Evolutionary conservation across 2,888 invertebrate genomes (phyloP).

Genomic region (Branchipolynoe longqiensis): DNA sequence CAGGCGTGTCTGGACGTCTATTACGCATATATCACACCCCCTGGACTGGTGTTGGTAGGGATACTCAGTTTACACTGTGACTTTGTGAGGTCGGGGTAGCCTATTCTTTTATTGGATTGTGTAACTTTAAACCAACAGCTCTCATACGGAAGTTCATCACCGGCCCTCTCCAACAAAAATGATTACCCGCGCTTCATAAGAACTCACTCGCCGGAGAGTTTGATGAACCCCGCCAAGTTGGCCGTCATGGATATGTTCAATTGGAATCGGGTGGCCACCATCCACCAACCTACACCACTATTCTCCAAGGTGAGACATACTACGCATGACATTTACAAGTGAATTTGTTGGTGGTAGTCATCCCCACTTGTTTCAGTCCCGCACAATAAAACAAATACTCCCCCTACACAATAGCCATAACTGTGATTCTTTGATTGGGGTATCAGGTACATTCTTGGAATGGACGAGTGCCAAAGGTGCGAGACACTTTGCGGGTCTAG

Average conservation of each 20-base stretch:
- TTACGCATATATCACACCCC: too few relatives aligned
- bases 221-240: slow-evolving; percentile 43
- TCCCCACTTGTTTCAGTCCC: background rate
- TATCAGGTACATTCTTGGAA: too few relatives aligned
- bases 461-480: too few relatives aligned
- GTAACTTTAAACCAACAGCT: background rate
- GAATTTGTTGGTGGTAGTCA: background rate
- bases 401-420: too few relatives aligned
- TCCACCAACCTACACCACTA: background rate
- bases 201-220: slow-evolving; percentile 1
- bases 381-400: too few relatives aligned
- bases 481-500: too few relatives aligned
- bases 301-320: slow-evolving; percentile 35
- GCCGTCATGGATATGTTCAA: slow-evolving; percentile 37
- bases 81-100: too few relatives aligned
- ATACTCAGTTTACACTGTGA: background rate
- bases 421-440: too few relatives aligned
- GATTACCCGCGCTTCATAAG: slow-evolving; percentile 51
- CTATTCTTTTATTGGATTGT: too few relatives aligned
- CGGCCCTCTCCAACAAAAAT: slow-evolving; percentile 26
- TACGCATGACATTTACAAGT: background rate
- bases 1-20: too few relatives aligned
- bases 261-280: slow-evolving; percentile 55
- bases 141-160: slow-evolving; percentile 42
- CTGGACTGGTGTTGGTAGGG: background rate